Evolutionary conservation across 35 echinoderm and acorn worm genomes (phyloP), one percentile per base, ranked within the genome.

Genomic region (Stichopus chloronotus): DNA sequence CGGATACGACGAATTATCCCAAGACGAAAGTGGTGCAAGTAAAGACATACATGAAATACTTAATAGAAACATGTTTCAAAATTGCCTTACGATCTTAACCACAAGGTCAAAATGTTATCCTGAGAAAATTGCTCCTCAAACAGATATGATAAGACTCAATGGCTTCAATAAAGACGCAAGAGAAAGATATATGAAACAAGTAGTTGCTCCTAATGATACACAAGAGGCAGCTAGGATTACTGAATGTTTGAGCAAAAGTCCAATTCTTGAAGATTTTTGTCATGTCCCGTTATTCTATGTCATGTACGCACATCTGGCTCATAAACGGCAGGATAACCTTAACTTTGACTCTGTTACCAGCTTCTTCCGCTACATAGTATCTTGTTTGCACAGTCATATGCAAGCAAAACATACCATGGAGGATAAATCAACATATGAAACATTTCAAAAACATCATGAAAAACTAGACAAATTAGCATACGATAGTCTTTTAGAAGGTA

Each of bases 401-500:
- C 56, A 16, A 5, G 58, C 5, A n/a, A 58, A 84, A 14, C 5
- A 57, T 55, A 8, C 14, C 5, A 8, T n/a, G 8, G 13, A 9
- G 6, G 55, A 84, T 23, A 57, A 8, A 4, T 14, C 9, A 16
- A 52, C 14, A 5, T 14, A 7, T 52, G 53, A 84, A 19, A 14
- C 20, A 13, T 84, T 57, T 53, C 53, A 84, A 58, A 84, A 57
- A 16, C 8, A 84, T 57, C 81, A 84, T 22, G 54, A 22, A 7
- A 84, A 58, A 84, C 81, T 84, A 57, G 81, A 84, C 58, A 84
- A 84, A 57, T 20, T 84, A 55, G 81, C 81, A 4, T 84, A 57
- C 13, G 81, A 84, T 20, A 58, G 81, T 23, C 81, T 84, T 14
- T 12, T 55, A 7, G 9, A 84, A 57, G 58, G 58, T 7, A n/a